Evolutionary conservation across 2,888 invertebrate genomes (phyloP).

Genomic region (Myopa tessellatipennis): DNA sequence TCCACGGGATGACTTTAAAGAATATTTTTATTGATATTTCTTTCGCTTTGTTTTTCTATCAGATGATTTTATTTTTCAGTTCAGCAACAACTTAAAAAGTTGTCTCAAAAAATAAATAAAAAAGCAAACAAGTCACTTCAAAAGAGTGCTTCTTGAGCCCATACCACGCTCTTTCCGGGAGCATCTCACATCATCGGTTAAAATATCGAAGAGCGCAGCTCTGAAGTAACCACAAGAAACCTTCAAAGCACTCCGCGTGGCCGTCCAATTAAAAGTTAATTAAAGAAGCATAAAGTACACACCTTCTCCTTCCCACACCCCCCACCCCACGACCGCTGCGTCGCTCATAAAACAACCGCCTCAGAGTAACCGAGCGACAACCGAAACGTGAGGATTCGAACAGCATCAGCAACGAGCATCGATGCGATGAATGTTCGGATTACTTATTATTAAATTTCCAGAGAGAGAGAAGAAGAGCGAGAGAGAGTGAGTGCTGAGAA

Average conservation of each 20-base stretch:
- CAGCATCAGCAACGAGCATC: slow-evolving; percentile 28
- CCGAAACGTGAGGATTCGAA: background rate
- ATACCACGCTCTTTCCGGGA: background rate
- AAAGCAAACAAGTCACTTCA: background rate
- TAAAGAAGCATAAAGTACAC: slow-evolving; percentile 20
- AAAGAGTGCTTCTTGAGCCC: background rate
- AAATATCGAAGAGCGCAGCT: background rate
- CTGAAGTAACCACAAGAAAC: slow-evolving; percentile 15
- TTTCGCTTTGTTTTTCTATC: no score
- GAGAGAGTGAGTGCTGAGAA: background rate
- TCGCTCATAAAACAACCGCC: slow-evolving; percentile 18
- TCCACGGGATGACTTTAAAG: no score
- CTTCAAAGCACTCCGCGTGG: background rate
- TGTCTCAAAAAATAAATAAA: no score
- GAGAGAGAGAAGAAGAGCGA: background rate
- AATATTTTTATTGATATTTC: no score
- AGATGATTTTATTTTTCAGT: no score
- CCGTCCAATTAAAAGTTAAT: slow-evolving; percentile 40
- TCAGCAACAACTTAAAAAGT: no score
- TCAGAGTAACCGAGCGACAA: background rate
- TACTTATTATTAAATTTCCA: slow-evolving; percentile 19
- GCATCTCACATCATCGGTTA: background rate
- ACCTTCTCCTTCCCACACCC: background rate
- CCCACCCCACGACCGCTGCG: no score
- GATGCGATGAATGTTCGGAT: background rate